Evolutionary conservation across 2,888 invertebrate genomes (phyloP).

Genomic region (Chrysolina oricalcia): DNA sequence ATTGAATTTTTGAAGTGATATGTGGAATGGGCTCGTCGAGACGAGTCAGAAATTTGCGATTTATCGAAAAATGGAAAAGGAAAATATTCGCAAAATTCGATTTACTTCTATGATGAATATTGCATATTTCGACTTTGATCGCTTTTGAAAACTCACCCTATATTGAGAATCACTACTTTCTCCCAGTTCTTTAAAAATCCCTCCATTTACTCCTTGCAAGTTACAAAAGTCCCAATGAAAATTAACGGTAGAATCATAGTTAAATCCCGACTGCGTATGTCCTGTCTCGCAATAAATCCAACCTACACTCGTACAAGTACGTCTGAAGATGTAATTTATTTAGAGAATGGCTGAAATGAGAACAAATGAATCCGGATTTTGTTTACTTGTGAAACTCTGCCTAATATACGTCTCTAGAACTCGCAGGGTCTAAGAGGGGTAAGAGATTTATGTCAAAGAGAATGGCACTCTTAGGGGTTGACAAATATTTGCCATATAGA

Average conservation of each 20-base stretch:
- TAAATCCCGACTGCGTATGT: background rate
- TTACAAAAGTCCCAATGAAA: background rate
- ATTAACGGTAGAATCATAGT: background rate
- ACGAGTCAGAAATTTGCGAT: no score
- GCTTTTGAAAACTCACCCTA: no score
- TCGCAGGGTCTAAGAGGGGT: background rate
- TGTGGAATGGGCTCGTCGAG: no score
- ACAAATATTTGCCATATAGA: background rate
- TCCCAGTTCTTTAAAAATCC: background rate
- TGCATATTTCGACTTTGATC: no score
- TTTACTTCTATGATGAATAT: no score
- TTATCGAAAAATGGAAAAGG: no score
- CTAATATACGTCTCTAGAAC: background rate
- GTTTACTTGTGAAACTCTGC: background rate
- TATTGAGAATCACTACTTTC: background rate
- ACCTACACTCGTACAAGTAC: background rate
- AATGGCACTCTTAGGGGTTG: background rate
- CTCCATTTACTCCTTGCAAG: background rate
- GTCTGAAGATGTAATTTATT: slow-evolving; percentile 4
- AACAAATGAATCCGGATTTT: background rate
- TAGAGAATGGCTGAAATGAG: slow-evolving; percentile 2
- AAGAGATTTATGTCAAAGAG: background rate
- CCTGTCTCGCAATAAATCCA: background rate
- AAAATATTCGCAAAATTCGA: no score
- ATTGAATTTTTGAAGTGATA: no score